These are phyloP conservation scores for Ursus arctos DNA, from an alignment of 2,113 vertebrate genomes.

Conservation along the genomic window DNA sequence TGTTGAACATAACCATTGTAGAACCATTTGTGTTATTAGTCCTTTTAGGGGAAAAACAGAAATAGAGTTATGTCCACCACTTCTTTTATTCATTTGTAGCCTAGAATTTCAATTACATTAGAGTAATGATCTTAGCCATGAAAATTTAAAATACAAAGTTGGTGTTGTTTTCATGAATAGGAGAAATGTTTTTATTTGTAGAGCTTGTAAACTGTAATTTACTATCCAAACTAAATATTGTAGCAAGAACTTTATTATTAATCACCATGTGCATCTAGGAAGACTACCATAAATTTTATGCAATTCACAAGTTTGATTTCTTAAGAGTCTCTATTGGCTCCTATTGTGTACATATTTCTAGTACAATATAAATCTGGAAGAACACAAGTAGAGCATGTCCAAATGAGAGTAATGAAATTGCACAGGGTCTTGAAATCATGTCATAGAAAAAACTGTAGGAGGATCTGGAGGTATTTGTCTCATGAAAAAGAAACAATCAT, in stretches of 20 bases:
- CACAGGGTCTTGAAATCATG: neutral
- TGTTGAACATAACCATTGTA: neutral
- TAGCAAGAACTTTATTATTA: conserved; percentile 8
- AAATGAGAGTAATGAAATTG: neutral
- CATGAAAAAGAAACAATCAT: neutral
- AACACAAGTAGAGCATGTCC: neutral
- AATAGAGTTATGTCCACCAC: neutral
- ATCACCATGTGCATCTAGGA: neutral
- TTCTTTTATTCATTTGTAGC: neutral
- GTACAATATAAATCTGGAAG: neutral
- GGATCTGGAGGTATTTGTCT: neutral
- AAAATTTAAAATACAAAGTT: conserved; percentile 47
- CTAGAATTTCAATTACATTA: conserved; percentile 23
- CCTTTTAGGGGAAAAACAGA: neutral
- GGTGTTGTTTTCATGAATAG: neutral
- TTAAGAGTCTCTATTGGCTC: neutral
- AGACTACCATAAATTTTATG: neutral
- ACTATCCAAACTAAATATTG: neutral
- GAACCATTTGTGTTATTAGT: neutral
- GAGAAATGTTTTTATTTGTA: neutral
- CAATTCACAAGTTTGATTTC: neutral
- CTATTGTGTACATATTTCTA: neutral
- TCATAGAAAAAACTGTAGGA: neutral
- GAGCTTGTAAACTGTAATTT: neutral
- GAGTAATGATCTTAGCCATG: neutral